Evolutionary conservation across 2,113 vertebrate species (phyloP), one percentile per base, ranked within the genome.

Genomic region (Triplophysa tibetana): DNA sequence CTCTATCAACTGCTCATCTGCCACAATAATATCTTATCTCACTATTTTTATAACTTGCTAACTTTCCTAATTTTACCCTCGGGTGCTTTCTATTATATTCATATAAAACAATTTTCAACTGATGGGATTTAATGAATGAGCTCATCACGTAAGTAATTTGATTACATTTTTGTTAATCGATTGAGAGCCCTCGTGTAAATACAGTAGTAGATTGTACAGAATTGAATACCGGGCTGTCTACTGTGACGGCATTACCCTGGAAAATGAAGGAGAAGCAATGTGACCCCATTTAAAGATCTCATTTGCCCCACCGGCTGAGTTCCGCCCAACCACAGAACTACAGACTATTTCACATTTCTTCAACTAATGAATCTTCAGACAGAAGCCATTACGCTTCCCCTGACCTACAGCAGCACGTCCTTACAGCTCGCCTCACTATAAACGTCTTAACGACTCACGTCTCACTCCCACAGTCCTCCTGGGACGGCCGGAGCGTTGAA

Each of bases 351-450:
- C 17, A 70, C 75, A 75, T 82, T 85, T 17, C 65, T 78, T 54
- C 70, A 78, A 61, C 74, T 85, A 85, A 84, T 83, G 76, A 82
- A 84, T 81, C 68, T 82, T 81, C 78, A 77, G 17, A 41, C 62
- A 14, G 29, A 82, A 84, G 78, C 67, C 78, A 87, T 83, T 87
- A 83, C 72, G 63, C 70, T 24, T 23, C 29, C 33, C 52, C 29
- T 65, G 81, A 83, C 82, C 78, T 70, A 43, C 80, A 41, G 70
- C 70, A 52, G 61, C 62, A 81, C 58, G 79, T 77, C 75, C 41
- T 50, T 67, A 82, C 63, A 68, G 77, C 29, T 70, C 63, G 24
- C 23, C 16, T 41, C 65, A 17, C 80, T 67, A 77, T 81, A 82
- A 67, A 83, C 70, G 26, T 82, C 74, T 75, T 85, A 83, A 82